Percentiles rank a stretch among this genome's conserved stretches.
Evolutionary conservation across 2,888 invertebrate species (phyloP).

Genomic region (Rosalia funebris): DNA sequence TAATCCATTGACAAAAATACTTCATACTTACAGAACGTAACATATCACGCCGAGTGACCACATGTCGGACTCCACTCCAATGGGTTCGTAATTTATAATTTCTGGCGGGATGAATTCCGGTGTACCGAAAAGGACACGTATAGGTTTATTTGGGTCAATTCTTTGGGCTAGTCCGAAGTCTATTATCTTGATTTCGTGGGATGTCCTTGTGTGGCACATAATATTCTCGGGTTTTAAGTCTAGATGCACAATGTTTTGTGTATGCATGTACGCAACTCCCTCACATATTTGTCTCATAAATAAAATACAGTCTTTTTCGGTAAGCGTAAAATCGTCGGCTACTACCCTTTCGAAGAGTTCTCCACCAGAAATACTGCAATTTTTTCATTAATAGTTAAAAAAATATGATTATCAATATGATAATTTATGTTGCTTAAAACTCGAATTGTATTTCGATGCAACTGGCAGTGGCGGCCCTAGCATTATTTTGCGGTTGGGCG

Average conservation of each 20-base stretch:
- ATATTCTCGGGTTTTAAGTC: constrained; percentile 97
- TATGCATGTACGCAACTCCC: constrained; percentile 90
- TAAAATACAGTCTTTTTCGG: constrained; percentile 85
- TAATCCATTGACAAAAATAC: too few species aligned
- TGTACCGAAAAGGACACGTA: constrained; percentile 81
- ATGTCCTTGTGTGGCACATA: constrained; percentile 86
- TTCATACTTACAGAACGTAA: constrained; percentile 92
- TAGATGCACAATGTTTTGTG: constrained; percentile 83
- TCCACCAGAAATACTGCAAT: constrained; percentile 86
- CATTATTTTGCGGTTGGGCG: too few species aligned
- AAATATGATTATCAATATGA: too few species aligned
- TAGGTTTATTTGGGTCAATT: constrained; percentile 73
- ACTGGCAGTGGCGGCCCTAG: too few species aligned
- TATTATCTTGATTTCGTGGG: constrained; percentile 89
- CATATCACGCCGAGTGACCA: constrained; percentile 96
- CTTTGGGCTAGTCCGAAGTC: constrained; percentile 92
- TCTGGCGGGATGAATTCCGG: constrained; percentile 94
- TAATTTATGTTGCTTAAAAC: too few species aligned
- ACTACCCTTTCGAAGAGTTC: constrained; percentile 94
- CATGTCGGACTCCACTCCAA: constrained; percentile 89
- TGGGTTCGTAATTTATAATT: constrained; percentile 89
- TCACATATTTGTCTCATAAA: constrained; percentile 93
- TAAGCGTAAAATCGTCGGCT: constrained; percentile 90
- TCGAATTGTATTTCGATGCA: too few species aligned
- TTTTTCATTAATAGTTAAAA: too few species aligned